Base-by-base conservation (phyloP, 2,113 vertebrate species). In the Spheniscus mendiculus region DNA sequence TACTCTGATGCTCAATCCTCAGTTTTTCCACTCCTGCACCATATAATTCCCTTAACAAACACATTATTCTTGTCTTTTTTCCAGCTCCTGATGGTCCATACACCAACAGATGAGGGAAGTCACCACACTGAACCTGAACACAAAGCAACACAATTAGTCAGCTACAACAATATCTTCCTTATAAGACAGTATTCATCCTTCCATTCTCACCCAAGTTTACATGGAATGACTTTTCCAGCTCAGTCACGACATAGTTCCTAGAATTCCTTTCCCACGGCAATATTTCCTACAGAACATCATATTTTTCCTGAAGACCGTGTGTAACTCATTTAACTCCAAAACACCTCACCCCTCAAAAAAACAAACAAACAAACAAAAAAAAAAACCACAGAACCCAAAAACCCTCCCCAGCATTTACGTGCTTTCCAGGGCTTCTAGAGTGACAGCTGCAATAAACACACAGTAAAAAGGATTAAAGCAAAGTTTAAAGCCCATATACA, bases 21-120 rank as follows among this genome's bases (percentile, higher is more conserved):
- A 99, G 98, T 65, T 99, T 99, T 97, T 99, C 99, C 71, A 99
- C 99, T 40, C 99, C 99, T 6, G 99, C 93, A 47, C 99, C 99
- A 49, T 99, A 99, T 63, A 99, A 98, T 73, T 99, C 99, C 83
- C 99, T 98, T 72, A 99, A 97, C 78, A 99, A 96, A 97, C 99
- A 99, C 99, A 99, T 99, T 93, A 99, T 99, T 93, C 99, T 98
- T 8, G 99, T 99, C 98, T 99, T 99, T 97, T 99, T 99, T 50
- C 99, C 99, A 34, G 99, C 99, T 29, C 99, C 99, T 10, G 99
- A 99, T 0, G 99, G 99, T 34, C 99, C 99, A 89, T 99, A 99
- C 27, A 99, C 99, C 97, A 99, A 94, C 10, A 99, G 90, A 94
- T 99, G 99, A 40, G 99, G 99, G 79, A 99, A 99, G 91, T 99